Base-by-base conservation (phyloP, 2,888 invertebrate genomes). In the Lobophora halterata region DNA sequence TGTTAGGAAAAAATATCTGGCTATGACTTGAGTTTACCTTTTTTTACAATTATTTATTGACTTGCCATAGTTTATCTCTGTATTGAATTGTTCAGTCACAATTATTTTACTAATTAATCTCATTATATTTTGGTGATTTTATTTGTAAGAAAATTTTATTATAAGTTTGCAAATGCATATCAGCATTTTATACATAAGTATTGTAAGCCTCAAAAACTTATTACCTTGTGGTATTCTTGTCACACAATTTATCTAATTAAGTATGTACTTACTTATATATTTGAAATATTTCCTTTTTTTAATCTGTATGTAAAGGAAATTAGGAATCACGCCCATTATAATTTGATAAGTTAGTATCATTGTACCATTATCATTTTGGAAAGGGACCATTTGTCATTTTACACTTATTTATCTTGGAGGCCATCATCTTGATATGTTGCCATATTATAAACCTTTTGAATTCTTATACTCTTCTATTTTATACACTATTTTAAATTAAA, bases 371-470 rank as follows among this genome's bases (percentile, higher is more conserved):
- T 41, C 23, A 34, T 52, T n/a, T 61, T 71, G 67, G 56, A 41
- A 42, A 53, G 76, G 73, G 73, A 74, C 76, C 76, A 72, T 55
- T 55, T 60, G 47, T 59, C 55, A 50, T 46, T 18, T 45, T 44
- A 49, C 21, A 37, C 47, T 37, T 49, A 37, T 30, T 50, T 38
- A 48, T 47, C 18, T 47, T 34, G 59, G 60, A 61, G 67, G 69
- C 70, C 69, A 69, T 71, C 58, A 55, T 60, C 57, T 26, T 58
- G 50, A 60, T 62, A 48, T 61, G 65, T 63, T 67, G 73, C 71
- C 71, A 73, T 75, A 68, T 55, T 52, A 61, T 65, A 29, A 32
- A 36, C 31, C 33, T 39, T 35, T 49, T 45, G 36, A 27, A 50
- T 52, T 47, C 46, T 51, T 36, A 46, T 51, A 57, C 27, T 58